Conservation (phyloP, 1,140 invertebrate genomes). For the Drosophila quadrilineata region DNA sequence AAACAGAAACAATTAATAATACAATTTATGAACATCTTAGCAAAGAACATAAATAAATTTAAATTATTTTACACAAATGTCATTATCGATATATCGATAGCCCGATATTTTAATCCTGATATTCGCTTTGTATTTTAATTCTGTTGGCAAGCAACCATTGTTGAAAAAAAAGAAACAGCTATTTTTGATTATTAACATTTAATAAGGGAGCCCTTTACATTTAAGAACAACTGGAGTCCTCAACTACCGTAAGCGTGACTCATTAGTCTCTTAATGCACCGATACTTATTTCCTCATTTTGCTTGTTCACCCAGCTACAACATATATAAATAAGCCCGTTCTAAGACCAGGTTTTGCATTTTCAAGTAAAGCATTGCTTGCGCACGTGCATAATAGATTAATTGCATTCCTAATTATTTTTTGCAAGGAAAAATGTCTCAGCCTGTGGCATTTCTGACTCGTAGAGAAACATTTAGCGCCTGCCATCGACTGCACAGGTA, state of each 20-base stretch:
- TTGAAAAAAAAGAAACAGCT: conserved; percentile 15
- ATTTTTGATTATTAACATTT: conserved; percentile 7
- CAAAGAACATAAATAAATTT: too few relatives aligned
- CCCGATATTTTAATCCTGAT: conserved; percentile 10
- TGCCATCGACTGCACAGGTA: conserved; percentile 89
- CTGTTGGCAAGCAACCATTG: conserved; percentile 18
- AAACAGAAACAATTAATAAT: too few relatives aligned
- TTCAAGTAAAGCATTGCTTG: conserved; percentile 49
- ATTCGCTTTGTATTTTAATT: conserved; percentile 18
- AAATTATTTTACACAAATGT: too few relatives aligned
- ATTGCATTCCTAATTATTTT: not conserved
- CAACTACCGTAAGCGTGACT: not conserved
- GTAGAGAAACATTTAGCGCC: conserved; percentile 87
- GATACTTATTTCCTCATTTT: conserved; percentile 42
- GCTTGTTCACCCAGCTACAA: conserved; percentile 8
- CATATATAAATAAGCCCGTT: conserved; percentile 59
- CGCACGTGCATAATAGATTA: conserved; percentile 20
- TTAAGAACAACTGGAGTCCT: too few relatives aligned
- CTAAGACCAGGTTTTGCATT: conserved; percentile 59
- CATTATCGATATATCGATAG: conserved; percentile 26
- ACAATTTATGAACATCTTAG: too few relatives aligned
- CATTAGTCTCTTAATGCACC: not conserved
- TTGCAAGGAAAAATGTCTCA: too few relatives aligned
- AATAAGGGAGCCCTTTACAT: too few relatives aligned
- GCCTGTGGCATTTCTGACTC: conserved; percentile 86